Evolutionary conservation across 2,888 invertebrate genomes (phyloP).

Genomic region (Odiellus spinosus): DNA sequence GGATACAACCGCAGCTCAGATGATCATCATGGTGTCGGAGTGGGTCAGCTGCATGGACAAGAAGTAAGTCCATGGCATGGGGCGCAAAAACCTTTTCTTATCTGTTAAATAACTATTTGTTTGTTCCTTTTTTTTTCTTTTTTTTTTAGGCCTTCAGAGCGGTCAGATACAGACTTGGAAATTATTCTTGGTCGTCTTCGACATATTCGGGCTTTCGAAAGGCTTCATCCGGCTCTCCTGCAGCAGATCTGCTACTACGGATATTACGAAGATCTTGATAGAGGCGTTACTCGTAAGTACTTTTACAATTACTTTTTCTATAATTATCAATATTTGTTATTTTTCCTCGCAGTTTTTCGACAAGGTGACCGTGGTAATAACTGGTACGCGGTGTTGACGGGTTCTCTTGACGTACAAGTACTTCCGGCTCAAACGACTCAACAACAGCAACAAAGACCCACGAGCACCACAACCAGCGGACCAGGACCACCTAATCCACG

Average conservation of each 20-base stretch:
- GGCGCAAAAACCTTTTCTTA: neutral
- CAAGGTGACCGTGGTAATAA: slow-evolving; percentile 60
- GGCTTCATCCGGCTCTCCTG: slow-evolving; percentile 47
- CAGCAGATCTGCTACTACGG: slow-evolving; percentile 57
- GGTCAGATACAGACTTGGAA: slow-evolving; percentile 54
- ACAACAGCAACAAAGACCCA: neutral
- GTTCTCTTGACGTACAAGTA: slow-evolving; percentile 48
- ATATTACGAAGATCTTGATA: slow-evolving; percentile 59
- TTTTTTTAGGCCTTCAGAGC: slow-evolving; percentile 46
- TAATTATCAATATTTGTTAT: no score
- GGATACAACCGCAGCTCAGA: no score
- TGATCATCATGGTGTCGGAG: slow-evolving; percentile 16
- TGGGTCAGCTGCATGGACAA: slow-evolving; percentile 21
- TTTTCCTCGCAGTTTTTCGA: slow-evolving; percentile 45
- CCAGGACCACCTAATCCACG: slow-evolving; percentile 22
- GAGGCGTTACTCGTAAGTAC: slow-evolving; percentile 54
- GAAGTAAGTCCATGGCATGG: slow-evolving; percentile 14
- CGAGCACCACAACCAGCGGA: neutral
- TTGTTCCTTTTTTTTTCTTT: no score
- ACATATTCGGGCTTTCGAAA: slow-evolving; percentile 39
- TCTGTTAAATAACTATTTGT: no score
- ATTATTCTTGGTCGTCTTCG: slow-evolving; percentile 49
- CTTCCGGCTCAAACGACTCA: neutral
- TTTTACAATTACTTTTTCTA: neutral
- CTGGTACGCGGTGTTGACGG: slow-evolving; percentile 60